These are phyloP conservation scores for Malaclemys terrapin DNA, from an alignment of 2,113 vertebrate species.

Conservation along the genomic window DNA sequence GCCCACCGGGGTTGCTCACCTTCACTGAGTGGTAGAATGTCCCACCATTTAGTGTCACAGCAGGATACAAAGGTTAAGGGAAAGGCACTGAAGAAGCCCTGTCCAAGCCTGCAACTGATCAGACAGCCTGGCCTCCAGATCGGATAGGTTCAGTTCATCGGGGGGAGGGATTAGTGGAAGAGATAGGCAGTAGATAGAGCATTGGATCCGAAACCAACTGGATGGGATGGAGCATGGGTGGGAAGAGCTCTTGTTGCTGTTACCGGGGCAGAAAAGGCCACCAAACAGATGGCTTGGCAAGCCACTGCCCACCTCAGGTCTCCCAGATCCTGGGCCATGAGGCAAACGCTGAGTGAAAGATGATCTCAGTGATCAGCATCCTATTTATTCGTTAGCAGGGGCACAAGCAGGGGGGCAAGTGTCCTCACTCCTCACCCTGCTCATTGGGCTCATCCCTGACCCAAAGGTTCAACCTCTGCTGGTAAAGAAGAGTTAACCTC, in stretches of 20 bases:
- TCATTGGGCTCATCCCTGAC: no score
- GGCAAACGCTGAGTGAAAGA: no score
- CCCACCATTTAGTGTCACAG: neutral
- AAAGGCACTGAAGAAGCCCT: neutral
- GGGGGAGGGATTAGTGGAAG: neutral
- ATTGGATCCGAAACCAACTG: neutral
- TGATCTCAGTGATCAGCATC: no score
- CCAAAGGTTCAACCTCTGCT: no score
- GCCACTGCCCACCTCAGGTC: neutral
- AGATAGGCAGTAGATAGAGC: neutral
- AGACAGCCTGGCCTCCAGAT: neutral
- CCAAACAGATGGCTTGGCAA: neutral
- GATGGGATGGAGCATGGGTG: neutral
- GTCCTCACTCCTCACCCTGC: no score
- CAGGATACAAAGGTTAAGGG: neutral
- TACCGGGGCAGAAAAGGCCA: neutral
- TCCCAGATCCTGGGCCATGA: neutral
- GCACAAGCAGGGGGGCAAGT: no score
- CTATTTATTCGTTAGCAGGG: no score
- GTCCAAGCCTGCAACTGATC: neutral
- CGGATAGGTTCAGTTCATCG: neutral
- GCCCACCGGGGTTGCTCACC: neutral
- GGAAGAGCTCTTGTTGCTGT: neutral
- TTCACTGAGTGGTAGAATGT: neutral
- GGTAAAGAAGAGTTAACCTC: no score